phyloP scores from a whole-genome alignment of 1,140 invertebrate genomes.

The Papilio polyxenes region DNA sequence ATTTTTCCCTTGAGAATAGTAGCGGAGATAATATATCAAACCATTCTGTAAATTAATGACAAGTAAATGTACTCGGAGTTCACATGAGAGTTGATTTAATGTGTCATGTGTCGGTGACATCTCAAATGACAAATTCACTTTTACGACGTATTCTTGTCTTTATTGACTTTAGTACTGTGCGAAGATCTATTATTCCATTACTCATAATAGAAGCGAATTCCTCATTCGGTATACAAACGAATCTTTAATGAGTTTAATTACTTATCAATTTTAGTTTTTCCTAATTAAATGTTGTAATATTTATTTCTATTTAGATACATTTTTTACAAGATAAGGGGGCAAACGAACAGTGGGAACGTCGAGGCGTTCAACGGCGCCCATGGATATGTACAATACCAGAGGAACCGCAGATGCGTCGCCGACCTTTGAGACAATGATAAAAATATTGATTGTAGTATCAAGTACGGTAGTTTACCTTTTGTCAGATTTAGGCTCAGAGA shows the following conservation, averaged over 20 bases:
- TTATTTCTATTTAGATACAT: neutral
- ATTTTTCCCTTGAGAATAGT: neutral
- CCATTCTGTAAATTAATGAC: neutral
- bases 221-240: slow-evolving; percentile 1
- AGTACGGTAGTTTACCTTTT: no score
- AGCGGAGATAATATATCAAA: neutral
- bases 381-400: no score
- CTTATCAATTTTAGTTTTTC: neutral
- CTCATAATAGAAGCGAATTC: neutral
- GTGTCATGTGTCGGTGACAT: neutral
- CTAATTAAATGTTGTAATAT: neutral
- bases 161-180: neutral
- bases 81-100: slow-evolving; percentile 7
- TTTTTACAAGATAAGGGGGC: neutral
- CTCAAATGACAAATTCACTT: slow-evolving; percentile 9
- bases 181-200: slow-evolving; percentile 3
- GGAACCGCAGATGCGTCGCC: no score
- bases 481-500: neutral
- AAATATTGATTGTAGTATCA: no score
- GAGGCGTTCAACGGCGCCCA: no score
- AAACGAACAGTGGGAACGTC: no score
- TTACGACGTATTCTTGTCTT: neutral
- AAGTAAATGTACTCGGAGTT: neutral
- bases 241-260: neutral
- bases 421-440: neutral